Evolutionary conservation across 2,113 vertebrate genomes (phyloP).

Genomic region (Engraulis encrasicolus): DNA sequence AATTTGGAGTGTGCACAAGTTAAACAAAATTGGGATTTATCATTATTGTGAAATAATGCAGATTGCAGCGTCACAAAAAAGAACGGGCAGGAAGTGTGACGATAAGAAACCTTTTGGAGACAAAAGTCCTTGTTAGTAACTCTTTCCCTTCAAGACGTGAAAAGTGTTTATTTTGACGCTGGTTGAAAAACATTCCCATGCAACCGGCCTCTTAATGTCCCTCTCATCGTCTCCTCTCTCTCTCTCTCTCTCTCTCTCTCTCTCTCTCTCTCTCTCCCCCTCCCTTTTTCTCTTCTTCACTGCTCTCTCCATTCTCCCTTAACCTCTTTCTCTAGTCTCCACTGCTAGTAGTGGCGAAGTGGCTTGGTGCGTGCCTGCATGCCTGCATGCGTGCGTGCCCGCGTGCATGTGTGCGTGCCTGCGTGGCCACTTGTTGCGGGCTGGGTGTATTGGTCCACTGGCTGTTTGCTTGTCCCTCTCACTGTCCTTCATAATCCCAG

Average conservation of each 20-base stretch:
- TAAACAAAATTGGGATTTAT: too few species aligned
- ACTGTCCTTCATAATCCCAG: slow-evolving; percentile 11
- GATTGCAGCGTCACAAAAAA: too few species aligned
- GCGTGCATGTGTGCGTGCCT: neutral
- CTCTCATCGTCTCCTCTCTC: slow-evolving; percentile 71
- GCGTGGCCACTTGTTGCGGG: neutral
- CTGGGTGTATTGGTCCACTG: neutral
- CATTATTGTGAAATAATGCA: too few species aligned
- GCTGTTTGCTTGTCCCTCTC: slow-evolving; percentile 17
- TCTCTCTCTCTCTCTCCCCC: neutral
- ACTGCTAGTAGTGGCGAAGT: neutral
- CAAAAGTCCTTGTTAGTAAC: too few species aligned
- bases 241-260: slow-evolving; percentile 44
- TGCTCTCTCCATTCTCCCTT: slow-evolving; percentile 20
- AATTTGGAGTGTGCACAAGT: too few species aligned
- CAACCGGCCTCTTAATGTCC: too few species aligned
- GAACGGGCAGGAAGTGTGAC: too few species aligned
- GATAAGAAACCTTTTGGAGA: too few species aligned
- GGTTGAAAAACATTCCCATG: too few species aligned
- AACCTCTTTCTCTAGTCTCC: slow-evolving; percentile 46
- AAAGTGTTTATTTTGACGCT: slow-evolving; percentile 21
- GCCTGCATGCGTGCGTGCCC: neutral
- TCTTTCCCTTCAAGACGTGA: slow-evolving; percentile 24
- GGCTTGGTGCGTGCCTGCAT: neutral
- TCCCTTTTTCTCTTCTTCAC: slow-evolving; percentile 54